Evolutionary conservation across 2,797 vertebrate species (phyloP), one percentile per base, ranked within the genome.

Genomic region (Mionectes olivaceus): DNA sequence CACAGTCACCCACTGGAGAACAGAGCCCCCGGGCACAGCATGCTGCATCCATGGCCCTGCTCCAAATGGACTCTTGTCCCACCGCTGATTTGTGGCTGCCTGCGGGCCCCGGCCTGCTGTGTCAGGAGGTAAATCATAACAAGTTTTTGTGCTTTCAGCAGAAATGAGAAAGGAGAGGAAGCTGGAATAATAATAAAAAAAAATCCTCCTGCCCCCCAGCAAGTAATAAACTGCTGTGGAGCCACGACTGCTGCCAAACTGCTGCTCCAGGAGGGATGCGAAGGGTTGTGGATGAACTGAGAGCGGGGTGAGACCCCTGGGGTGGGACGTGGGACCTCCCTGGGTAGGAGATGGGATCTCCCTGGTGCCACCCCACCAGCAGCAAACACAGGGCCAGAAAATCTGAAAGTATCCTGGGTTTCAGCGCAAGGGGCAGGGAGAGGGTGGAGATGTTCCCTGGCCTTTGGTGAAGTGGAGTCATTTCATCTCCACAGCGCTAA

Each of bases 131-230:
- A 94, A 95, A 95, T 95, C 94, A 79, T 2, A 3, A 13, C 39
- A 27, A 57, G 37, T 13, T 92, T 91, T 69, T 89, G 89, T 87
- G 74, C 93, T 94, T 91, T 95, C 89, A 95, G 94, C 89, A 93
- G 43, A 94, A 96, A 76, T 1, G 8, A 63, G 79, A 44, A 11
- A 89, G 28, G 43, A 35, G 79, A 79, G 43, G 56, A 80, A 93
- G 60, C 16, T 47, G 60, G n/a, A 52, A 69, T n/a, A 84, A 61
- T 17, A 44, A 67, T 25, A 68, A 76, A 52, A 39, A 39, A 50
- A 46, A 53, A 4, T 13, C 56, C 17, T 53, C 7, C 80, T 73
- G 32, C 39, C 70, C 83, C 68, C 35, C 87, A 56, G 49, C 63
- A 35, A 35, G 69, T 10, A 44, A 63, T 67, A 60, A 94, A 77